Conservation (phyloP, 2,797 vertebrate species). For the Crypturellus tataupa region DNA sequence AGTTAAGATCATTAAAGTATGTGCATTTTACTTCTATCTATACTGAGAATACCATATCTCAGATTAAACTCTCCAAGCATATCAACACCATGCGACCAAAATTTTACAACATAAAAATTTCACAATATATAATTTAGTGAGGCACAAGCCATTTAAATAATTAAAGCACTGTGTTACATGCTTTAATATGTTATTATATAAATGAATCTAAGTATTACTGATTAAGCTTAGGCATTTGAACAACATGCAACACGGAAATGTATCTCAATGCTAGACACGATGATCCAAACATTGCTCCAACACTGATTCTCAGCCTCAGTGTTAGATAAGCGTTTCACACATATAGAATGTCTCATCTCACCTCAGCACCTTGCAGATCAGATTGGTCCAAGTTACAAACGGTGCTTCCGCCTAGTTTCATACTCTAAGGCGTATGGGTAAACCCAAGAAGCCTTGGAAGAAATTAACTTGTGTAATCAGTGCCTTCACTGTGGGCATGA, state of each 20-base stretch:
- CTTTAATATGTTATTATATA: not conserved
- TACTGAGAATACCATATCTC: not conserved
- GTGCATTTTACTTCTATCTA: not conserved
- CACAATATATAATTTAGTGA: not conserved
- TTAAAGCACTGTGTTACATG: not conserved
- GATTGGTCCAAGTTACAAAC: not conserved
- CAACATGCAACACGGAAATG: not conserved
- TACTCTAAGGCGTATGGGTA: not conserved
- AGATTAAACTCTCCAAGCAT: not conserved
- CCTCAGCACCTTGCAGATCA: not conserved
- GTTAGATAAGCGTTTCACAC: not conserved
- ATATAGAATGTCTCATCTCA: not conserved
- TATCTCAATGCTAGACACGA: not conserved
- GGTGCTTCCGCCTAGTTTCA: not conserved
- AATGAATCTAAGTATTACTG: not conserved
- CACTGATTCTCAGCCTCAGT: not conserved
- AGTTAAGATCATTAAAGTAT: not conserved
- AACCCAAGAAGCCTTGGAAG: not conserved
- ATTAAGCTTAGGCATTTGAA: not conserved
- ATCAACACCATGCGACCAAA: not conserved
- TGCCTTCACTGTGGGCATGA: not conserved
- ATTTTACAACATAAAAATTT: not conserved
- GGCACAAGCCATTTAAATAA: not conserved
- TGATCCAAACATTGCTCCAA: fast-evolving
- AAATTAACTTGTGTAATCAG: not conserved